Evolutionary conservation across 35 echinoderm and acorn worm species (phyloP), one percentile per base, ranked within the genome.

Genomic region (Apostichopus japonicus): DNA sequence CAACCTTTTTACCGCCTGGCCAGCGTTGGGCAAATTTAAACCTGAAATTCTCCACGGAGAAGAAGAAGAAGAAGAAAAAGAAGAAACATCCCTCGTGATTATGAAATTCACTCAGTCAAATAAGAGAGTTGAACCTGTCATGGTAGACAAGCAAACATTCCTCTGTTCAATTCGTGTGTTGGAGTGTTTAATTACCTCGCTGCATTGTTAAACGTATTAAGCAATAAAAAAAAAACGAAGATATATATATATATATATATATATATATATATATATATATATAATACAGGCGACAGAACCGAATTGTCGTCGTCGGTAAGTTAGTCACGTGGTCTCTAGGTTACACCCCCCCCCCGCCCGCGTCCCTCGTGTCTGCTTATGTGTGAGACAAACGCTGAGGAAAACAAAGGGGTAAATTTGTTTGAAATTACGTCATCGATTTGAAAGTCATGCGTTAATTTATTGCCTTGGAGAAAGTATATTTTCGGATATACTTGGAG

Each of bases 101-200:
- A 75, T 75, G 71, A 75, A 75, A 61, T 61, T 53, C 78, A 27
- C 14, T 27, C n/a, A n/a, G n/a, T 53, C 6, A 27, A 80, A 58
- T 84, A 44, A 44, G 2, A 84, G 56, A n/a, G n/a, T n/a, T 84
- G 23, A 84, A 84, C 54, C 81, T 84, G 24, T 84, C 8, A 58
- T 84, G 81, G 53, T 22, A 84, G 54, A 22, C 17, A 58, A 84
- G 81, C 55, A 84, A 84, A 84, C 54, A 84, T 84, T 84, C 27
- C 81, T 59, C 17, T 23, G 16, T 84, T 59, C 23, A 55, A 16
- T 54, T 58, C 53, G 81, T 21, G 53, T n/a, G 17, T 75, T 75
- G 71, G 71, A 75, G 81, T 84, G 81, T 84, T 84, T 84, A 84
- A 84, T 84, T 84, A 84, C 81, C 79, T n/a, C 23, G 71, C 17